These are phyloP conservation scores for Tachycineta bicolor DNA, from an alignment of 2,113 vertebrate genomes.

Conservation along the genomic window DNA sequence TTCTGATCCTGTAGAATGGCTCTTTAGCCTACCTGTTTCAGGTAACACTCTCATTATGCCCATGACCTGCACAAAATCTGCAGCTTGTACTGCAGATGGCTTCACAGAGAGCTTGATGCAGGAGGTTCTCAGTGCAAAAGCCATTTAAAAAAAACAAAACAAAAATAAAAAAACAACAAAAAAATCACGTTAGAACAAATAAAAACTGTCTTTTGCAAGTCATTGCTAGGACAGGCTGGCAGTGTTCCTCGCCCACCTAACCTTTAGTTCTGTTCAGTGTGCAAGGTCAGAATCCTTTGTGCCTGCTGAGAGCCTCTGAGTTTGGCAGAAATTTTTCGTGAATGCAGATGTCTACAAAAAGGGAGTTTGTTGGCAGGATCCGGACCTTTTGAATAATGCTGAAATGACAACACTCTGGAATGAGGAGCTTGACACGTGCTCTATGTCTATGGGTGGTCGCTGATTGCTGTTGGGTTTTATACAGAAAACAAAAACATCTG, in stretches of 20 bases:
- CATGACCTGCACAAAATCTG: not conserved
- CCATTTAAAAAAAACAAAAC: not conserved
- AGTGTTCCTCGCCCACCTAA: not conserved
- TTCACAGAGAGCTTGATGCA: not conserved
- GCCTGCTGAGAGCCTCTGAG: not conserved
- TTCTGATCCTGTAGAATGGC: not conserved
- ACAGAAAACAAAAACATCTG: not conserved
- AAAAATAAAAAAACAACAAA: too few species aligned
- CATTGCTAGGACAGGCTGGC: not conserved
- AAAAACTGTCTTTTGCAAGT: not conserved
- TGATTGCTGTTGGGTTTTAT: not conserved
- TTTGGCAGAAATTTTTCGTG: not conserved
- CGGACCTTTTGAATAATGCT: not conserved
- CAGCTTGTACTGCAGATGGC: not conserved
- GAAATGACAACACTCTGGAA: not conserved
- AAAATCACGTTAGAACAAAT: not conserved
- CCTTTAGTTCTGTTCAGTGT: not conserved
- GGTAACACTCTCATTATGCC: not conserved
- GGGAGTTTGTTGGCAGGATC: not conserved
- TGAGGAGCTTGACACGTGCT: not conserved
- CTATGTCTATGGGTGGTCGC: rapidly evolving
- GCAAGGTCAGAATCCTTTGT: not conserved
- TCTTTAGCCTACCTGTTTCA: not conserved
- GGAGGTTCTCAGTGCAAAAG: not conserved
- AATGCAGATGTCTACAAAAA: not conserved